Evolutionary conservation across 2,888 invertebrate genomes (phyloP), one percentile per base, ranked within the genome.

Genomic region (Euspilapteryx auroguttella): DNA sequence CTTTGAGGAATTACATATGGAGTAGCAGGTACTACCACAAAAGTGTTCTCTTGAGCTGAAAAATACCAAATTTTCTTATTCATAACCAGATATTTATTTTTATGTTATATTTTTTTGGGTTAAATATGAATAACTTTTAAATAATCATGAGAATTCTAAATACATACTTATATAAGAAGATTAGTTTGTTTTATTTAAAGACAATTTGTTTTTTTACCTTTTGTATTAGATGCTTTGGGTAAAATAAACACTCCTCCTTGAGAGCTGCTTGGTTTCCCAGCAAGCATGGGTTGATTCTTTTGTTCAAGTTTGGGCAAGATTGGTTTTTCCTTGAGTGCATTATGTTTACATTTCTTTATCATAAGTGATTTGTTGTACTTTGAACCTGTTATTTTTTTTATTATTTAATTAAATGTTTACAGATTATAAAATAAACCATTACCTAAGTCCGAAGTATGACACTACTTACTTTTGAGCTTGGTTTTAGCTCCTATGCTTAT

Each of bases 1-100:
- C 71, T 55, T 40, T 63, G 75, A n/a, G 69, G 69, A 29, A 73
- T 61, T 22, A 75, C 48, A 34, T 69, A 75, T 39, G 73, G 71
- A 22, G 66, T 37, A 22, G 69, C 71, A 30, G 75, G 71, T 20
- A 75, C 37, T 31, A 75, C 65, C 2, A 73, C 62, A 39, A 71
- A 52, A 23, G 73, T 61, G 36, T 57, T 68, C 42, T 73, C 71
- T 42, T 56, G 34, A 24, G 47, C 66, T 66, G 56, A 38, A 62
- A 73, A 37, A 36, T 22, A 15, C 36, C 37, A 28, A 17, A 26
- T 12, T 9, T 12, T 20, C 21, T 22, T 4, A 29, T 29, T 25
- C 12, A 6, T n/a, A n/a, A 26, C 24, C 29, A 9, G 11, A 26
- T 26, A 21, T n/a, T n/a, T n/a, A n/a, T n/a, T n/a, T n/a, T n/a